Base-by-base conservation (phyloP, 2,797 vertebrate species). In the Lacerta bilineata region DNA sequence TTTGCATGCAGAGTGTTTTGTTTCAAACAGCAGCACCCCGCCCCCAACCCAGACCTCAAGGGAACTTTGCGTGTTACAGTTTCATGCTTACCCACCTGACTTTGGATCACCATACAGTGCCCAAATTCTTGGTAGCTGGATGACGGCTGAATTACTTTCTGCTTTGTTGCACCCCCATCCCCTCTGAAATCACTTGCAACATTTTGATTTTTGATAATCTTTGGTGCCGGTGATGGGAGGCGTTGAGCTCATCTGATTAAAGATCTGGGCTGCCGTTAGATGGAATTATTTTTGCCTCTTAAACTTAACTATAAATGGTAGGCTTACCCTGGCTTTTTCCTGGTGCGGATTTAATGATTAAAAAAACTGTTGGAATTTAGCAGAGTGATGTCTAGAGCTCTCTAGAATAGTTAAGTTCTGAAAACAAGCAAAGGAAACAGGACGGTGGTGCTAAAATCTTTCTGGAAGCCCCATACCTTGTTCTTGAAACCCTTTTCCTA, bases 61-160 rank as follows among this genome's bases (percentile, higher is more conserved):
- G 36, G 41, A 46, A 23, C 41, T 69, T 69, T 0, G 69, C 4
- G n/a, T 13, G n/a, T 23, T 71, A 41, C 4, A 11, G 11, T 72
- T 55, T 41, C 6, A 50, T 20, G 36, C 2, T 1, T 4, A 5
- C 7, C 43, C 29, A 11, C 6, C 69, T 55, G 50, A 55, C 3
- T 0, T 4, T 18, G 0, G 1, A 8, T 8, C 0, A 0, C 64
- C 25, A 0, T 29, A 36, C 0, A 76, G 89, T 69, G 46, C 46
- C 50, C 33, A 15, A 2, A 41, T 25, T 46, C 29, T 55, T 64
- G 33, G 50, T 55, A 76, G 46, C 87, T 7, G 91, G 43, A 36
- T 64, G 86, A 78, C 89, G 90, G 91, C 89, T 94, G 88, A 91
- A 84, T 91, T 59, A 90, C n/a, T 90, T 2, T 59, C 90, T 5